Conservation (phyloP, 2,888 invertebrate genomes). For the Heterodera filipjevi region DNA sequence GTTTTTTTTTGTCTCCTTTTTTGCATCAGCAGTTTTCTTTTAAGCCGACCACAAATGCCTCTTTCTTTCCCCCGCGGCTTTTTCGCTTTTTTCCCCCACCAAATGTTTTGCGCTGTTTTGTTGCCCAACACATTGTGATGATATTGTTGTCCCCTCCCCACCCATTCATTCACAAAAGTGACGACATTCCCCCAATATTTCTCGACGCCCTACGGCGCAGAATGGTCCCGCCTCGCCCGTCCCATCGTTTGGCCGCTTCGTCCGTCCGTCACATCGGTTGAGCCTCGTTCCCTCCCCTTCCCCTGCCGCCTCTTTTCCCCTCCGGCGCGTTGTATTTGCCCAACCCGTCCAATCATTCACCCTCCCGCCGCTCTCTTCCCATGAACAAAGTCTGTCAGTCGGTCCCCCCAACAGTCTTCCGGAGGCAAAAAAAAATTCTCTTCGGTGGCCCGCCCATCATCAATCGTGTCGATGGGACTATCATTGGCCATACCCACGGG, state of each 20-base stretch:
- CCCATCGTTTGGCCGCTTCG: conserved; percentile 4
- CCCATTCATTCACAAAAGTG: neutral
- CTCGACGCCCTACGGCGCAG: conserved; percentile 5
- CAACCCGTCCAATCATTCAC: neutral
- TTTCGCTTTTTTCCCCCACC: neutral
- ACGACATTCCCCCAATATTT: neutral
- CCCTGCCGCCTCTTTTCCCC: neutral
- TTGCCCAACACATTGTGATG: neutral
- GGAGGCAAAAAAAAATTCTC: neutral
- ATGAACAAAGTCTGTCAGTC: conserved; percentile 2
- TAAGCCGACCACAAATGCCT: neutral
- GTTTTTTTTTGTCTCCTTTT: too few species aligned
- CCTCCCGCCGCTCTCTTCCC: neutral
- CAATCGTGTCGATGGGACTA: neutral
- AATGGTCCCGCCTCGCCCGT: neutral
- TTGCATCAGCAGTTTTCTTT: neutral
- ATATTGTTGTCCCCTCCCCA: neutral
- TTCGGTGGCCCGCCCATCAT: neutral
- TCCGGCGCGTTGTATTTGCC: conserved; percentile 5
- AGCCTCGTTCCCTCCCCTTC: neutral
- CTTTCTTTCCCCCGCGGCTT: neutral
- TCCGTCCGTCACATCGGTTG: neutral
- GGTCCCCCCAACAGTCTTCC: neutral
- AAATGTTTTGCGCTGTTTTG: neutral
- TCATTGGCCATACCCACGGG: neutral